Evolutionary conservation across 2,888 invertebrate genomes (phyloP).

Genomic region (Agrotis clavis): DNA sequence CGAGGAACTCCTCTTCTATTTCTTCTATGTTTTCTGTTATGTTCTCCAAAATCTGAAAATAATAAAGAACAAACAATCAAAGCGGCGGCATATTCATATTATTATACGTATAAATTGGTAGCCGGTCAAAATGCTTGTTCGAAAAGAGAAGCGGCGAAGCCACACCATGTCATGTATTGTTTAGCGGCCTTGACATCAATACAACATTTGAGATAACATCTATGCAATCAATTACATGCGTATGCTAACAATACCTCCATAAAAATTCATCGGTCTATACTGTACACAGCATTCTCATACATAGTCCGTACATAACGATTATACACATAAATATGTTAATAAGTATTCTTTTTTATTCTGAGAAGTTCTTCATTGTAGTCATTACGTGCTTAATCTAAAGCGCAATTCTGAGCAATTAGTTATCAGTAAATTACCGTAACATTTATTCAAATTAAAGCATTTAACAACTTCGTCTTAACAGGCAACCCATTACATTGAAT

Average conservation of each 20-base stretch:
- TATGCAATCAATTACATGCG: conserved; percentile 81
- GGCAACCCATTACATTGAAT: conserved; percentile 55
- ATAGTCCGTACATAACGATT: conserved; percentile 16
- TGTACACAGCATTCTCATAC: conserved; percentile 60
- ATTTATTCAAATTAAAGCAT: conserved; percentile 59
- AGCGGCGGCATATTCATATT: neutral
- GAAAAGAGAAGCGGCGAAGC: conserved; percentile 75
- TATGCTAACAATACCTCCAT: conserved; percentile 82
- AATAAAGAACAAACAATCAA: neutral
- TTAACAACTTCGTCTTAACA: conserved; percentile 39
- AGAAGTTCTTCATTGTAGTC: conserved; percentile 46
- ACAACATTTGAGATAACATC: conserved; percentile 82
- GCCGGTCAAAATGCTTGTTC: conserved; percentile 59
- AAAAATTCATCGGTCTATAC: conserved; percentile 71
- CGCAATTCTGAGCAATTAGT: conserved; percentile 44
- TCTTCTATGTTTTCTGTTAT: conserved; percentile 95
- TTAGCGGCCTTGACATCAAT: conserved; percentile 86
- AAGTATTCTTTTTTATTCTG: conserved; percentile 17
- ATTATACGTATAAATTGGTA: conserved; percentile 59
- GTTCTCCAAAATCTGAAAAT: conserved; percentile 93
- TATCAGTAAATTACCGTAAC: conserved; percentile 57
- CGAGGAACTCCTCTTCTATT: conserved; percentile 95
- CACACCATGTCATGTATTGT: conserved; percentile 74
- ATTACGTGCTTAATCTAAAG: conserved; percentile 57
- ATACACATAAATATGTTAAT: conserved; percentile 27